Conservation (phyloP, 2,113 vertebrate species). For the Chlorodrepanis virens region DNA sequence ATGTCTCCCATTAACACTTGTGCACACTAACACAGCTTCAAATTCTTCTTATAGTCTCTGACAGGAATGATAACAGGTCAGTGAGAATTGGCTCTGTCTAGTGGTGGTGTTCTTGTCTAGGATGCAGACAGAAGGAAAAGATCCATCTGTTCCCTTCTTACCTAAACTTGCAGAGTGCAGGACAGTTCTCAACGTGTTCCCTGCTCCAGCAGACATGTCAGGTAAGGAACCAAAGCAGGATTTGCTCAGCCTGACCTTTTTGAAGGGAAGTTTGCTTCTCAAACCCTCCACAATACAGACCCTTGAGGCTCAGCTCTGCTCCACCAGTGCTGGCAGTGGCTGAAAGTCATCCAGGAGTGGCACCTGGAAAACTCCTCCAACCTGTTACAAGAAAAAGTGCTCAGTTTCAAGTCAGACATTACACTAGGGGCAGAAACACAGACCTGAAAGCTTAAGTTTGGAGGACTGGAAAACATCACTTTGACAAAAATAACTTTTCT, state of each 20-base stretch:
- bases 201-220: background rate
- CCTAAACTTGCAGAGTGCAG: background rate
- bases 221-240: background rate
- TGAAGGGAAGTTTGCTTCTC: background rate
- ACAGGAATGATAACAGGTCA: background rate
- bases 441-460: background rate
- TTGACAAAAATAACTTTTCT: background rate
- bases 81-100: background rate
- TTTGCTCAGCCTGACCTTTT: background rate
- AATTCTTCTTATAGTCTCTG: background rate
- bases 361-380: background rate
- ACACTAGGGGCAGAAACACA: background rate
- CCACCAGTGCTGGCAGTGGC: background rate
- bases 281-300: background rate
- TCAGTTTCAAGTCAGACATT: background rate
- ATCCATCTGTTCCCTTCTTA: background rate
- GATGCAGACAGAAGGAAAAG: background rate
- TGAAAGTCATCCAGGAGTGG: background rate
- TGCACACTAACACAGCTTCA: background rate
- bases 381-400: background rate
- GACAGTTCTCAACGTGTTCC: fast-evolving
- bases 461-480: background rate
- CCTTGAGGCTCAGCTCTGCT: background rate
- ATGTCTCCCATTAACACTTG: background rate
- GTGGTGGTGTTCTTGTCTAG: background rate